Evolutionary conservation across 2,113 vertebrate genomes (phyloP), one percentile per base, ranked within the genome.

Genomic region (Formicarius rufipectus): DNA sequence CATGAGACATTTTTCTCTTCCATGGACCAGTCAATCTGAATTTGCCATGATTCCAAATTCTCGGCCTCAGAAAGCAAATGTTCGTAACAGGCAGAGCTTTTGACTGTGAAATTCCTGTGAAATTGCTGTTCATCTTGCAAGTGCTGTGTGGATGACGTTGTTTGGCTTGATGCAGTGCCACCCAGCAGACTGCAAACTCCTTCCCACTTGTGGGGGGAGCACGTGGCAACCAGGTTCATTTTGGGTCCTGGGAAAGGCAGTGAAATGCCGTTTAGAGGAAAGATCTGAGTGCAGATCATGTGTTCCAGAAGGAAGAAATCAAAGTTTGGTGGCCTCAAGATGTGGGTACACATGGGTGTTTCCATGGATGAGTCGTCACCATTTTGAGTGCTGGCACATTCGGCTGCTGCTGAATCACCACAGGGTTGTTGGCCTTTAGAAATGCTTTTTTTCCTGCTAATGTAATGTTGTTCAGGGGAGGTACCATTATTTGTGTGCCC

Each of bases 1-100:
- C 49, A 24, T 67, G 40, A 88, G 76, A 52, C 39, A 37, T 71
- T 90, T 90, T 86, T 60, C 52, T 86, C 44, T 90, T 86, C 35
- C 55, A 74, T 30, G 39, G 63, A 42, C 50, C 64, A 81, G 45
- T 73, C 93, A 72, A 17, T 75, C 44, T 77, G 76, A 92, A 52
- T 94, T 94, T 87, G 88, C 59, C 47, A 1, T 31, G 5, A 71
- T 69, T 90, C 60, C 79, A 53, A 60, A 84, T 86, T 86, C 47
- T 71, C 33, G 83, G 60, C 35, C 30, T 73, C 71, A 50, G 88
- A 83, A 76, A 76, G 45, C 24, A 66, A 91, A 93, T 47, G 33
- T 31, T 89, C 40, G 1, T 82, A 49, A n/a, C 33, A 45, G 82
- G 49, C 53, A 44, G 58, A 69, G 68, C 44, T 88, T 77, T 88